phyloP scores from a whole-genome alignment of 2,797 vertebrate genomes.

The Phoeniculus purpureus region DNA sequence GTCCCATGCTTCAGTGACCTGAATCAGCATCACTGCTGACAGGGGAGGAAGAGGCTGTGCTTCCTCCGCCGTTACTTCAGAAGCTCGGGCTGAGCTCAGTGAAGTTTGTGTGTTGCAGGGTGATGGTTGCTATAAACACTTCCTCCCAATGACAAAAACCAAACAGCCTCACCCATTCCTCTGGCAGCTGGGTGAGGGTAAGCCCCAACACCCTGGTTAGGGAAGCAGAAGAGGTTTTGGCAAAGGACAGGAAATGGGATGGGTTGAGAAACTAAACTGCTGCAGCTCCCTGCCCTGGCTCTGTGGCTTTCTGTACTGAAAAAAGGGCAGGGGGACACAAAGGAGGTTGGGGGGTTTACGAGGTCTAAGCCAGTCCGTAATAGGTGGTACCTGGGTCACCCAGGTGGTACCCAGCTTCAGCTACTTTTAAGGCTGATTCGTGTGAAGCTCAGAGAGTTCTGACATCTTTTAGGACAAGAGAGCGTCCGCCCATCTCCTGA shows the following conservation, averaged over 20 bases:
- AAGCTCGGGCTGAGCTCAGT: constrained; percentile 26
- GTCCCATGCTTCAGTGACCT: background rate
- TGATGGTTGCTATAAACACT: constrained; percentile 66
- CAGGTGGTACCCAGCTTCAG: accelerated
- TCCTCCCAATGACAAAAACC: constrained; percentile 16
- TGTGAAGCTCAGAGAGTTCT: background rate
- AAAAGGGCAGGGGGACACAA: background rate
- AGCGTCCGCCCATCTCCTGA: background rate
- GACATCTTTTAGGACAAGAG: background rate
- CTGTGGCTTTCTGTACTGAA: background rate
- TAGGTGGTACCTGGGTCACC: background rate
- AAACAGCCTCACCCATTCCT: constrained; percentile 31
- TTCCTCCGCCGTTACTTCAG: background rate
- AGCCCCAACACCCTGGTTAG: background rate
- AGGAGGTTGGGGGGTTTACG: background rate
- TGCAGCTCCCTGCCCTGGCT: background rate
- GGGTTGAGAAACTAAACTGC: background rate
- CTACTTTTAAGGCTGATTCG: background rate
- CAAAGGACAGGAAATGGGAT: constrained; percentile 6
- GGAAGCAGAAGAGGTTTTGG: constrained; percentile 54
- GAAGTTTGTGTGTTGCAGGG: background rate
- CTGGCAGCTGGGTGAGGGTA: background rate
- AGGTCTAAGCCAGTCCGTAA: background rate
- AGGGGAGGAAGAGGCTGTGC: background rate
- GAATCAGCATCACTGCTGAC: background rate